Base-by-base conservation (phyloP, 1,140 invertebrate species). In the Subanguina moxae region DNA sequence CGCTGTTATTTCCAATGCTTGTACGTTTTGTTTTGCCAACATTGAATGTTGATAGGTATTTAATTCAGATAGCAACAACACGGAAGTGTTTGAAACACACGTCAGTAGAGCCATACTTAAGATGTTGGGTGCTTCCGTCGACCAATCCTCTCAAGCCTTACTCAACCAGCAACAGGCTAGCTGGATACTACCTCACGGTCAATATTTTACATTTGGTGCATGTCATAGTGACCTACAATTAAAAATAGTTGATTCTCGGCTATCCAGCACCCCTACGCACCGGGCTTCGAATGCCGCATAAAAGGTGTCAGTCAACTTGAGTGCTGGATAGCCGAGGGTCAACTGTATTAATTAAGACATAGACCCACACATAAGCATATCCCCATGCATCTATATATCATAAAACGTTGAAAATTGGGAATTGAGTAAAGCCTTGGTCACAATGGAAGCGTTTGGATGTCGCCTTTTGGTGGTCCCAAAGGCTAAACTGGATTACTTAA, bases 1-100 rank as follows among this genome's bases (percentile, higher is more conserved):
- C 38, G 76, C 71, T 21, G 62, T 73, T 30, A 70, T 77, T n/a
- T 76, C 73, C 19, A 75, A 75, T 66, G 59, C 75, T 32, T 75
- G 72, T 71, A 69, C 11, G 57, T 70, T 64, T 74, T 21, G 65
- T 64, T 61, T 64, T 17, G 56, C 28, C 17, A 8, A 19, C n/a
- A 19, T 61, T 3, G 1, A 61, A 8, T 3, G 9, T 11, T 9
- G 58, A 69, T 52, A 56, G 1, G 15, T 45, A 46, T 19, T 63
- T n/a, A 62, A 5, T 68, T 67, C 23, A 70, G 68, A 74, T 62
- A 77, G 73, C 62, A 75, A 75, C 42, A 65, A 62, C 52, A 27
- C 38, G 21, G 75, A 71, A 21, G 45, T 78, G 17, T 75, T 75
- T 48, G 59, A 73, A 27, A 45, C 58, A 17, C 71, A 75, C 19